phyloP scores from a whole-genome alignment of 1,140 invertebrate genomes.

The Drosophila nasuta region DNA sequence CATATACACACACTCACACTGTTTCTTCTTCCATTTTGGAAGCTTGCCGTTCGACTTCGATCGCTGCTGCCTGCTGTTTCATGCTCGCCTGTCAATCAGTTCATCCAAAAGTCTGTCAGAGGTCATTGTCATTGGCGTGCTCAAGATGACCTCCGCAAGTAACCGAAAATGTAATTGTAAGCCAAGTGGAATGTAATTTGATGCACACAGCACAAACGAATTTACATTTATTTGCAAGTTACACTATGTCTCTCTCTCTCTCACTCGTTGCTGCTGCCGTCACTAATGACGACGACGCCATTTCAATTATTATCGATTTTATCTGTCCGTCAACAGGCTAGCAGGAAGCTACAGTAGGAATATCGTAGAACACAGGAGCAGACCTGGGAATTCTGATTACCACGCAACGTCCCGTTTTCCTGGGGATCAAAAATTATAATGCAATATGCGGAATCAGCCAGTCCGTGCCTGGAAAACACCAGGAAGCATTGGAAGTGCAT shows the following conservation, averaged over 20 bases:
- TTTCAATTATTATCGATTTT: conserved; percentile 82
- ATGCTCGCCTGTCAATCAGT: conserved; percentile 67
- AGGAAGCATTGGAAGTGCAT: conserved; percentile 45
- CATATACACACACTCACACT: neutral
- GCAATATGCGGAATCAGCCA: neutral
- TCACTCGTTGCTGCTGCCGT: neutral
- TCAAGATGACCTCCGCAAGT: conserved; percentile 13
- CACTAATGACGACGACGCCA: conserved; percentile 27
- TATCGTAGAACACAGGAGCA: neutral
- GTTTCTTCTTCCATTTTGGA: conserved; percentile 37
- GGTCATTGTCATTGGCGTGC: conserved; percentile 40
- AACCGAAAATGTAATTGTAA: neutral
- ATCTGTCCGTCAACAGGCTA: conserved; percentile 64
- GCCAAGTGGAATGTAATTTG: neutral
- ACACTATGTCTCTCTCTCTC: neutral
- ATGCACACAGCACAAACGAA: neutral
- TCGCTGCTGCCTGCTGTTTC: conserved; percentile 26
- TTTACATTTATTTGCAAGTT: neutral
- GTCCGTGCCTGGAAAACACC: conserved; percentile 8
- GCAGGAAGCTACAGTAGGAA: conserved; percentile 42
- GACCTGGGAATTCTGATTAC: neutral
- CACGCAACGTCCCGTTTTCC: conserved; percentile 18
- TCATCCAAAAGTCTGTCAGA: conserved; percentile 54
- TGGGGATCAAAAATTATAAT: conserved; percentile 31
- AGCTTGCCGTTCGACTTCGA: conserved; percentile 32